Evolutionary conservation across 2,113 vertebrate genomes (phyloP), one percentile per base, ranked within the genome.

Genomic region (Gallinago media): DNA sequence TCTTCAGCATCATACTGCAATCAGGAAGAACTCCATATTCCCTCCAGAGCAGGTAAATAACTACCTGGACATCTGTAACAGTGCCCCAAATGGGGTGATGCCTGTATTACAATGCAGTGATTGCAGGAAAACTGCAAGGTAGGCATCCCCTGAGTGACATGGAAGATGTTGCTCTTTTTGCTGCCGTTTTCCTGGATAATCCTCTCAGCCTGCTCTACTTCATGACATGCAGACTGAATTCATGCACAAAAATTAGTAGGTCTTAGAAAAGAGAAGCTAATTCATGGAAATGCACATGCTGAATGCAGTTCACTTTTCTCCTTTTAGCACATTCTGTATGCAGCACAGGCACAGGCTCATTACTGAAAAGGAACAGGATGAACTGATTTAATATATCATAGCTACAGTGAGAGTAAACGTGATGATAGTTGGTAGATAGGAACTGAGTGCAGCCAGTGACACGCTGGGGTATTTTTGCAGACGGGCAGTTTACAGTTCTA

Each of bases 391-490:
- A 71, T 49, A 11, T 27, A 40, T 58, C 72, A 26, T 18, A 71
- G 72, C 79, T 77, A 22, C 58, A 85, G 63, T 46, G 88, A 83
- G 63, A 85, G 92, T 47, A 84, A 93, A 75, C 5, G 8, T 65
- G 58, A 50, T 72, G 44, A 23, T n/a, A 88, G 52, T 12, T 68
- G 44, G 40, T 27, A 90, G 66, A 22, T 9, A 62, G 42, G 74
- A 72, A 76, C 10, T 18, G 76, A 88, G n/a, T 7, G 19, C 58
- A 73, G 52, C 56, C 76, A 38, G 25, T 73, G 72, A 63, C 65
- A 94, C 70, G 26, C 61, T 6, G 47, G 80, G 65, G 70, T 96
- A 75, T 94, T 89, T 94, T 74, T 91, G 59, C 72, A 92, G 71
- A 73, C n/a, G 44, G 76, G 52, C 80, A 93, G 46, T 62, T 91